Base-by-base conservation (phyloP, 2,113 vertebrate genomes). In the Colaptes auratus region DNA sequence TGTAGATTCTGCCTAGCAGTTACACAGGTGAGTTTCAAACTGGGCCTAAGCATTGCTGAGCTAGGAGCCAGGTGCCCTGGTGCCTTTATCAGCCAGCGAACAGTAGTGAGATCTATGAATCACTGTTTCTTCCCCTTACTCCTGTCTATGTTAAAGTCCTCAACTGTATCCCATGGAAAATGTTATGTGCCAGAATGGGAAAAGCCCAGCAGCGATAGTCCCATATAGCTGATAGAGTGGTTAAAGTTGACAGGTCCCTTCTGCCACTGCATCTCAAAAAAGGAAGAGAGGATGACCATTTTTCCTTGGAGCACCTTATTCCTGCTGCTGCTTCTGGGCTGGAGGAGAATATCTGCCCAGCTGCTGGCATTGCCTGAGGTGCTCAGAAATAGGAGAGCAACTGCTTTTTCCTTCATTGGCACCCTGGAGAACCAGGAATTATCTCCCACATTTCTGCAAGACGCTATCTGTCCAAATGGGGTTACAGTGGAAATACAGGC, bases 371-470 rank as follows among this genome's bases (percentile, higher is more conserved):
- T 80, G 65, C n/a, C 46, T 76, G 17, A 53, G 28, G 30, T 61
- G 17, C 44, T 78, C 48, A 75, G 65, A 24, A 80, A 81, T 6
- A 81, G 48, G 21, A 70, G 20, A 58, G 2, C 0, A 0, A 67
- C 31, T 77, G 50, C 36, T 86, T 59, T 88, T 92, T 48, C 7
- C 59, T 74, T 87, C 56, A 24, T 1, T 12, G 31, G 25, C 81
- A 11, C 17, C 25, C 31, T 55, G 44, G 20, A 91, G 76, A 76
- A 74, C 4, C 0, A 14, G n/a, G 67, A 80, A 33, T 69, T 86
- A 5, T 75, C 31, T 48, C 35, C 44, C 69, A 89, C 19, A 12
- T 88, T 80, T 90, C 65, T 86, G 58, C 50, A 80, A 83, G 88
- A 92, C 48, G 24, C 28, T 67, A 30, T 19, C 35, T 3, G 21